Evolutionary conservation across 2,113 vertebrate genomes (phyloP), one percentile per base, ranked within the genome.

Genomic region (Indicator maculatus): DNA sequence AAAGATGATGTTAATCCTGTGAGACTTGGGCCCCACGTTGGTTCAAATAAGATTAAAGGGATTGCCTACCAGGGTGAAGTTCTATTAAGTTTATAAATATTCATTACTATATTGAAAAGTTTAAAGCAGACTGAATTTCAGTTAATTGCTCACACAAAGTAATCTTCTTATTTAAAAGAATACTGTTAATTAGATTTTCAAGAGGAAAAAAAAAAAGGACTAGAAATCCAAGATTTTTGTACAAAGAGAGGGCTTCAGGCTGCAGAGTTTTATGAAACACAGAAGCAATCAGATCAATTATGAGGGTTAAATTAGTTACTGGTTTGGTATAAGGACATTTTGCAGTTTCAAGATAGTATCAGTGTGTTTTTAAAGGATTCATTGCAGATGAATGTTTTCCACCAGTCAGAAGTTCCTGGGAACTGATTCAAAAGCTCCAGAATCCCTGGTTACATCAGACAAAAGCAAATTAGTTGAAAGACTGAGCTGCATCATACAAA

Each of bases 1-100:
- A 92, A 81, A 96, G 90, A 86, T 24, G 70, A 97, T 93, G 79
- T 95, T 97, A 96, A 96, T 96, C 89, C 75, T 85, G 53, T n/a
- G 64, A 95, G 79, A 89, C 84, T 96, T 94, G 61, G 59, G 70
- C 93, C 63, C 86, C 86, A 91, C 3, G 5, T 44, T 93, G 89
- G 77, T 97, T 97, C 82, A 97, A 97, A 96, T 93, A 96, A 96
- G 90, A 97, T 97, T 97, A 97, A 97, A 97, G 90, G 82, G 58
- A 72, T 88, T 96, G 84, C 74, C 69, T 85, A 81, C 69, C 67
- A 96, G 41, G 87, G 27, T 90, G 83, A 95, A 96, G 95, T 93
- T 96, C 95, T 94, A 79, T 88, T 94, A 92, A 75, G 26, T 93
- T 95, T 92, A 96, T 97, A 97, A 97, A 95, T 96, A 96, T 95